Evolutionary conservation across 2,888 invertebrate genomes (phyloP), one percentile per base, ranked within the genome.

Genomic region (Eutolmus rufibarbis): DNA sequence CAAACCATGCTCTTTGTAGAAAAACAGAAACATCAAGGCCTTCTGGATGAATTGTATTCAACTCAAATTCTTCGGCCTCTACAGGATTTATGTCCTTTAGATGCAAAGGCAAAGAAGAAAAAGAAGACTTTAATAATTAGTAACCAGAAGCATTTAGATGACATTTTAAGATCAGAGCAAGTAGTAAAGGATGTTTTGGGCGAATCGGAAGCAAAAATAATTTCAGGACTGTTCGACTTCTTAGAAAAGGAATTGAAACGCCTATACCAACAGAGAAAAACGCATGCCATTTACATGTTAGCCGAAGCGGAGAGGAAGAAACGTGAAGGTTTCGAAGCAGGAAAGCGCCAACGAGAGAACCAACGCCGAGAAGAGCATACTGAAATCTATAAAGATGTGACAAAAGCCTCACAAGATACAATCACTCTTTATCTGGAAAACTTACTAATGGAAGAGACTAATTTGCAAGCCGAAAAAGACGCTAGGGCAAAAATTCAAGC

Each of bases 281-380:
- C 96, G 16, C 97, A 97, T 90, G 97, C 97, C 0, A 95, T 96
- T 91, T 95, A 96, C 37, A 93, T 97, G 89, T 92, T 97, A 57
- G 96, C 97, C 0, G 97, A 97, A 90, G 94, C 96, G 43, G 96
- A 97, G 90, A 94, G 97, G 89, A 93, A 95, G 89, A 94, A 95
- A 91, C 93, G 96, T 0, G 97, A 97, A 91, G 97, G 97, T 0
- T 95, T 95, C 9, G 97, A 97, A 91, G 96, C 96, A 2, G 97
- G 97, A 0, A 93, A 95, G 81, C 93, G 97, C 28, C 97, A 97
- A 91, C 94, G 94, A 81, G 97, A 97, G 91, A 94, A 96, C 89
- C 94, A 95, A 87, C 93, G 96, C 57, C 93, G 97, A 7, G 91
- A 94, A 8, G 96, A 97, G 90, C 95, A 96, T 89, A 97, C 97